These are phyloP conservation scores for Cyprinodon brontotheroides DNA, from an alignment of 2,113 vertebrate species.

Conservation along the genomic window DNA sequence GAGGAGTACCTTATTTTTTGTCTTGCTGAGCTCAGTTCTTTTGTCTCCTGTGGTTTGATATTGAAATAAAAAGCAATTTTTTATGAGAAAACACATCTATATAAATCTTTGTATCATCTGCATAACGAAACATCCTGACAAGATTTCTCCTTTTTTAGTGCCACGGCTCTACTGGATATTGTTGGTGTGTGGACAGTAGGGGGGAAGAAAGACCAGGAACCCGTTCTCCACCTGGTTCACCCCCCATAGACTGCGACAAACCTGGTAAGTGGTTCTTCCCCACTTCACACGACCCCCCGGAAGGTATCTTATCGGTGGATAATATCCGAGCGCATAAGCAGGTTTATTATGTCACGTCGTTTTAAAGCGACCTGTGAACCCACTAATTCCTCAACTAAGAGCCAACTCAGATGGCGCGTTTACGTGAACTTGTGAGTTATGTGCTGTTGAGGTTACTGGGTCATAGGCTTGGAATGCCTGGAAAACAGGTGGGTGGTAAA, in stretches of 20 bases:
- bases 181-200: conserved; percentile 83
- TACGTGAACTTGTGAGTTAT: conserved; percentile 40
- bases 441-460: conserved; percentile 41
- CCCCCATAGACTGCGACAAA: conserved; percentile 63
- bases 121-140: background rate
- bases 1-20: background rate
- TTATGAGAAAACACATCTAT: background rate
- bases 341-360: conserved; percentile 53
- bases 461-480: conserved; percentile 52
- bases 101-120: background rate
- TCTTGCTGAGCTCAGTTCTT: background rate
- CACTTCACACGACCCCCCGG: background rate
- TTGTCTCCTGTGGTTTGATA: background rate
- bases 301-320: background rate
- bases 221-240: conserved; percentile 63
- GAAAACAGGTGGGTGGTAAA: conserved; percentile 44
- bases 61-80: no score
- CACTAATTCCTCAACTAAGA: conserved; percentile 48
- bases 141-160: conserved; percentile 66
- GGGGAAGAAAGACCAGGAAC: conserved; percentile 83
- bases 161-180: conserved; percentile 80
- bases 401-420: conserved; percentile 50
- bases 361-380: conserved; percentile 48
- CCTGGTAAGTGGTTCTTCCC: conserved; percentile 68
- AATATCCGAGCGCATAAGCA: conserved; percentile 13